Base-by-base conservation (phyloP, 2,888 invertebrate genomes). In the Macrophya alboannulata region DNA sequence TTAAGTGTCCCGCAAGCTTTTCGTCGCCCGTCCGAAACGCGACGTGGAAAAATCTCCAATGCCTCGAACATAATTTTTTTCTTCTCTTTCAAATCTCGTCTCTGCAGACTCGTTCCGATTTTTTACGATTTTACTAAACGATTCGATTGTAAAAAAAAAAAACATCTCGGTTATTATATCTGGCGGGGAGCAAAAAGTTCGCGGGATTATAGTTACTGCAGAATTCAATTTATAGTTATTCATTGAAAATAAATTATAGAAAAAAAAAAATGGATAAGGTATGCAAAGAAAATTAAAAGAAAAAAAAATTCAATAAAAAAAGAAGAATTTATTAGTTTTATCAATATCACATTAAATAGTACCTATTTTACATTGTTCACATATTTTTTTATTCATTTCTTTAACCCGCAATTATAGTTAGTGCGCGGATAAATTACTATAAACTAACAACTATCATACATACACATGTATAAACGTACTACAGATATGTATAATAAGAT, bases 1-100 rank as follows among this genome's bases (percentile, higher is more conserved):
- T 83, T 83, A 68, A 45, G 68, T 31, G 83, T 83, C 71, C 31
- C 68, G 48, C 15, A 31, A 25, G 71, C 65, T 83, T 48, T 45
- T 65, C 68, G 45, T 65, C 62, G 59, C 17, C 37, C 79, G 59
- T 37, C n/a, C 76, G 21, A 10, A 62, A 21, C 62, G 62, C 68
- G 68, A 55, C 55, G n/a, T 55, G n/a, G n/a, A 31, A 31, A 55
- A 55, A n/a, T n/a, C 43, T n/a, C 9, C 25, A 15, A 68, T 68
- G 68, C n/a, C n/a, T 55, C 55, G 55, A 55, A 55, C 6, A n/a
- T 55, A 55, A 55, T 55, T 55, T n/a, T 8, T 31, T 31, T 31
- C 3, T 31, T 31, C 31, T 31, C 1, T 31, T 31, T 31, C 1
- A 31, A 55, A 17, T n/a, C 55, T n/a, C n/a, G 55, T n/a, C 55